Evolutionary conservation across 2,113 vertebrate genomes (phyloP), one percentile per base, ranked within the genome.

Genomic region (Sapajus apella): DNA sequence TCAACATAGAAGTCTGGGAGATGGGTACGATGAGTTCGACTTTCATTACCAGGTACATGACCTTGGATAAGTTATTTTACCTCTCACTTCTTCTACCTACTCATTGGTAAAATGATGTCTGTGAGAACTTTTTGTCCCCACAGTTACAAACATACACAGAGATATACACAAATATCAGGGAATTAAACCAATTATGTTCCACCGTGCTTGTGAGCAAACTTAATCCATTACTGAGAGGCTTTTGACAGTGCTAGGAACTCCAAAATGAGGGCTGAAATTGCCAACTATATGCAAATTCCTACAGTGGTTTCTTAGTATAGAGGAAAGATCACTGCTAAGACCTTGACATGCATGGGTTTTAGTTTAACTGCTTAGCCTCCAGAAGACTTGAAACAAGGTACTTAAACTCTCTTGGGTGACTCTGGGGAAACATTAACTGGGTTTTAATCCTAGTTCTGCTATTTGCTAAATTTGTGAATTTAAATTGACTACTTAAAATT

Each of bases 401-500:
- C 21, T 84, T 83, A 90, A 66, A 30, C 32, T 64, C 82, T 75
- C 35, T 75, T 32, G 88, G 32, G 83, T 92, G 58, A 23, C 50
- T 64, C 45, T 40, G 55, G 30, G 86, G 50, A 95, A 23, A 81
- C 27, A 64, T 40, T 87, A 94, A 80, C 14, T 77, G 17, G 10
- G 45, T 88, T 77, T 82, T 30, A 93, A 89, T 91, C 32, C 52
- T 23, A 72, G 40, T 93, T 88, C 21, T 77, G 6, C 66, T 21
- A 95, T 12, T 72, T 85, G 37, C 45, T 91, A 94, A 88, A 90
- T 80, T 70, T 92, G 18, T 84, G 18, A 27, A 5, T 80, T 96
- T 88, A 83, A 96, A 79, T 89, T n/a, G 37, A 11, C 52, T 81
- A 52, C 90, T 94, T 92, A 73, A 94, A 90, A 79, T 52, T 75